A percentile compares a stretch with the other conserved stretches of the same genome.
These are phyloP conservation scores for Rhopalosiphum nymphaeae DNA, from an alignment of 2,888 invertebrate genomes.

Conservation along the genomic window DNA sequence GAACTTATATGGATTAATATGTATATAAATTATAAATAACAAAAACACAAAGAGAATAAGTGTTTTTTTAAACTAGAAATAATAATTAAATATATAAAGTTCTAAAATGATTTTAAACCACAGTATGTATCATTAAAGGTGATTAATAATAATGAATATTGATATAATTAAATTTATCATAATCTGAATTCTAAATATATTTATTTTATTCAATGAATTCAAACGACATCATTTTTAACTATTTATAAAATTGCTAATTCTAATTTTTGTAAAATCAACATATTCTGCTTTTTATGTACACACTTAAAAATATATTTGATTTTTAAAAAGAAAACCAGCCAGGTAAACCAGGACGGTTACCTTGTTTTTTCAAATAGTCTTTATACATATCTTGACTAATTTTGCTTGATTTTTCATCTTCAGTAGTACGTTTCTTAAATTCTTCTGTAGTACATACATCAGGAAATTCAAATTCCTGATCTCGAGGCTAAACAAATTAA, in stretches of 20 bases:
- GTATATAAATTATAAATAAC: too few relatives aligned
- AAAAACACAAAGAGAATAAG: too few relatives aligned
- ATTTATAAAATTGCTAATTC: constrained; percentile 1
- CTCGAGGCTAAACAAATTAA: constrained; percentile 76
- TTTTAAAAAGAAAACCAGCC: constrained; percentile 83
- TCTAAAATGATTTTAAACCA: background rate
- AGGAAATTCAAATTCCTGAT: constrained; percentile 82
- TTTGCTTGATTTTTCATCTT: constrained; percentile 75
- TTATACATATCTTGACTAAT: constrained; percentile 76
- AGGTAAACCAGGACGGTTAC: constrained; percentile 79
- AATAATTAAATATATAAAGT: background rate
- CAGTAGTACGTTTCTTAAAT: constrained; percentile 73
- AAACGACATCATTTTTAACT: background rate
- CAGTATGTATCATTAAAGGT: background rate
- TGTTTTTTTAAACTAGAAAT: too few relatives aligned
- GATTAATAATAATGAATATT: background rate
- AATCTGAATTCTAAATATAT: background rate
- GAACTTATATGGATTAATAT: too few relatives aligned
- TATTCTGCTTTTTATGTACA: constrained; percentile 21
- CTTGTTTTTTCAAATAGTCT: constrained; percentile 76
- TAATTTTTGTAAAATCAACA: constrained; percentile 9
- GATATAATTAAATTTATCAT: background rate
- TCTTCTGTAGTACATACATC: constrained; percentile 75
- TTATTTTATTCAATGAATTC: background rate
- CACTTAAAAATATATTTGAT: background rate